Evolutionary conservation across 2,797 vertebrate species (phyloP).

Genomic region (Brachyrhaphis roseni): DNA sequence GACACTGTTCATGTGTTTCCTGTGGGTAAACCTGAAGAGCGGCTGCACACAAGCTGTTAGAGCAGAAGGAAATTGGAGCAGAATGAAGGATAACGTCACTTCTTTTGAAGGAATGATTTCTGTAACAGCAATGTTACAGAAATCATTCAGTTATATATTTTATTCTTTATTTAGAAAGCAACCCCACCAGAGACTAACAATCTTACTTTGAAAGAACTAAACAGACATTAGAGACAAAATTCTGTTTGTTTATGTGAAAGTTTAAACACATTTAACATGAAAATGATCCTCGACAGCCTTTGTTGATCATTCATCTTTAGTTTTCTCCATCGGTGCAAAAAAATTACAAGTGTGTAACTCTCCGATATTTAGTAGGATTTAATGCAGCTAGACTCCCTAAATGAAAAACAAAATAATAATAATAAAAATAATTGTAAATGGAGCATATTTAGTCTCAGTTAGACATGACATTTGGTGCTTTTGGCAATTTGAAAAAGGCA

Average conservation of each 20-base stretch:
- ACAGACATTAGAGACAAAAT: slow-evolving; percentile 19
- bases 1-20: neutral
- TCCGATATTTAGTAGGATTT: slow-evolving; percentile 20
- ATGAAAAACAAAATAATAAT: neutral
- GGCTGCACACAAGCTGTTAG: neutral
- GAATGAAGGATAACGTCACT: neutral
- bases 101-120: no score
- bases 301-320: slow-evolving; percentile 13
- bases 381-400: neutral
- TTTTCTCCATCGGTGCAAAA: slow-evolving; percentile 8
- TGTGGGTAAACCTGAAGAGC: neutral
- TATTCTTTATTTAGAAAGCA: neutral
- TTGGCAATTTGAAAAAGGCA: slow-evolving; percentile 35
- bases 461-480: slow-evolving; percentile 38
- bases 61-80: neutral
- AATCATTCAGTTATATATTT: neutral
- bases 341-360: slow-evolving; percentile 47
- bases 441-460: slow-evolving; percentile 41
- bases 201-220: slow-evolving; percentile 6
- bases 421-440: slow-evolving; percentile 27
- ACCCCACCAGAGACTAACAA: neutral
- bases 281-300: neutral
- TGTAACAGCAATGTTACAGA: neutral
- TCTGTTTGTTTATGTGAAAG: neutral
- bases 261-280: slow-evolving; percentile 30